phyloP scores from a whole-genome alignment of 2,113 vertebrate species.

The Prionailurus bengalensis region DNA sequence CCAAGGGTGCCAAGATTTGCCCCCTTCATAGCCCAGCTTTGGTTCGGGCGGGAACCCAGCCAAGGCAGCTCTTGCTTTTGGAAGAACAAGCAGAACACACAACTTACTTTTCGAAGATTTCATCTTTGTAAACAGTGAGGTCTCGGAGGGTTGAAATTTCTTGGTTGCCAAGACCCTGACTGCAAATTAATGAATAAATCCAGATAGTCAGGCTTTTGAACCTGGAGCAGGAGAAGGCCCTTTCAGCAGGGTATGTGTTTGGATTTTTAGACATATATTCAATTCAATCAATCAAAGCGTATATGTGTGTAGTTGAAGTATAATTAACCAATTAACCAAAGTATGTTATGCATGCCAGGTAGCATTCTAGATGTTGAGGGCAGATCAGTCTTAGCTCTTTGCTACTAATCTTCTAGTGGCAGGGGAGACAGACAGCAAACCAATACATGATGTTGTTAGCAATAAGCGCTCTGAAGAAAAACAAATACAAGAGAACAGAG shows the following conservation, averaged over 20 bases:
- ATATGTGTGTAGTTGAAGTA: not conserved
- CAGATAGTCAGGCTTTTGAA: conserved; percentile 38
- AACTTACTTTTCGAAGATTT: not conserved
- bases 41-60: not conserved
- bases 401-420: not conserved
- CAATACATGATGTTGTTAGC: not conserved
- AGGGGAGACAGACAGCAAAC: not conserved
- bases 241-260: not conserved
- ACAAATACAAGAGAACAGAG: not conserved
- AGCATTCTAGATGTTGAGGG: not conserved
- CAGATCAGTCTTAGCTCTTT: not conserved
- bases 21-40: not conserved
- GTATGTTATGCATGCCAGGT: not conserved
- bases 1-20: not conserved
- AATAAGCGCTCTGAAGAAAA: not conserved
- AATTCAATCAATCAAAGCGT: not conserved
- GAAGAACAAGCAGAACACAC: not conserved
- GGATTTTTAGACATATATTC: not conserved
- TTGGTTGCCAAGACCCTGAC: not conserved
- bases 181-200: not conserved
- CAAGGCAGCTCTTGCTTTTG: not conserved
- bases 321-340: not conserved
- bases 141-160: not conserved
- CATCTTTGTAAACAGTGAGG: not conserved
- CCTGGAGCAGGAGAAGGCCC: not conserved